Evolutionary conservation across 2,797 vertebrate species (phyloP).

Genomic region (Heteromormyrus szaboi): DNA sequence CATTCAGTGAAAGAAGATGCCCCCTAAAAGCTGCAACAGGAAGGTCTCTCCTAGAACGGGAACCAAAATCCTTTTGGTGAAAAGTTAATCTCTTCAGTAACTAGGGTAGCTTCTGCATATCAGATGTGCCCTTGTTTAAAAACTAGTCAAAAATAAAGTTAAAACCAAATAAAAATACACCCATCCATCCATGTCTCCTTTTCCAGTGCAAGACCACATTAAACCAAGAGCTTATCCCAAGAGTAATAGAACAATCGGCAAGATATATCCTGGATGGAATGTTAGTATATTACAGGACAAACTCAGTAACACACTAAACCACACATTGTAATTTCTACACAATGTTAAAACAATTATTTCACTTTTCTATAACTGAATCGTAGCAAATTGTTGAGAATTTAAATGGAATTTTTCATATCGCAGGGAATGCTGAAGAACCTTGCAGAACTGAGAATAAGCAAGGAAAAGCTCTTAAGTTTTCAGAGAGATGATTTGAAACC

Average conservation of each 20-base stretch:
- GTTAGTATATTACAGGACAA: background rate
- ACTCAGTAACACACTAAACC: background rate
- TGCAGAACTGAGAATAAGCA: background rate
- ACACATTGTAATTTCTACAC: background rate
- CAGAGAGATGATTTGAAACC: background rate
- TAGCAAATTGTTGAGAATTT: background rate
- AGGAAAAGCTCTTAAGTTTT: background rate
- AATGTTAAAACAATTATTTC: background rate
- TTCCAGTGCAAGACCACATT: background rate
- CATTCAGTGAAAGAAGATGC: background rate
- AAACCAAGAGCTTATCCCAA: background rate
- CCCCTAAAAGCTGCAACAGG: background rate
- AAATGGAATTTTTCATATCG: background rate
- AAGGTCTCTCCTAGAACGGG: background rate
- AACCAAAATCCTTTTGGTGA: background rate
- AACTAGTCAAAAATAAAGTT: background rate
- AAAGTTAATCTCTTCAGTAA: background rate
- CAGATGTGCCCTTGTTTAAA: background rate
- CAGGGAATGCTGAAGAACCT: background rate
- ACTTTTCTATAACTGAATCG: background rate
- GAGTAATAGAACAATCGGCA: background rate
- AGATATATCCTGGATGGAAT: background rate
- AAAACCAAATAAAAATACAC: background rate
- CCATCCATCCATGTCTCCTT: background rate
- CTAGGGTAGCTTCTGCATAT: background rate